Conservation (phyloP, 2,888 invertebrate species). For the Aleiodes alternator region DNA sequence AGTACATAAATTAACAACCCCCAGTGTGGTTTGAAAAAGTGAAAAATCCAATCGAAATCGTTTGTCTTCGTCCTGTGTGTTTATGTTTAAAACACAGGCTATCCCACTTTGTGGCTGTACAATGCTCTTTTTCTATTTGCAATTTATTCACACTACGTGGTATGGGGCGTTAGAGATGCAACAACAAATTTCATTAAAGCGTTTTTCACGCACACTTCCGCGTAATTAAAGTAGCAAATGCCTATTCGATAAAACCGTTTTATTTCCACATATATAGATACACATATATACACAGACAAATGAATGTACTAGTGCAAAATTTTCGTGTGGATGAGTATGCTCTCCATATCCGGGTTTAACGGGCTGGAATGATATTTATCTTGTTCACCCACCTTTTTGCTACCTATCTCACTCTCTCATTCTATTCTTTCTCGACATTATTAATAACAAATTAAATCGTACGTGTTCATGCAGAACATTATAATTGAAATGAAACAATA, state of each 20-base stretch:
- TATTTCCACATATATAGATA: neutral
- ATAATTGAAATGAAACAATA: conserved; percentile 16
- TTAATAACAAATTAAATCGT: conserved; percentile 1
- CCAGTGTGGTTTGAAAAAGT: conserved; percentile 38
- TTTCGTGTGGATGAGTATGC: conserved; percentile 5
- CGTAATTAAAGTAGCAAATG: conserved; percentile 59
- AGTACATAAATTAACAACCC: conserved; percentile 56
- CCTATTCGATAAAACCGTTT: conserved; percentile 44
- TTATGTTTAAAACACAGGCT: conserved; percentile 56
- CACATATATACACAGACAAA: no score
- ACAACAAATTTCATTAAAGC: conserved; percentile 55
- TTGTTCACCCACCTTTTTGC: neutral
- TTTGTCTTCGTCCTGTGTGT: conserved; percentile 56
- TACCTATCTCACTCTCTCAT: neutral
- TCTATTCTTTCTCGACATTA: neutral
- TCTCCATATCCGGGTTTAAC: neutral
- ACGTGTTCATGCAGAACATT: conserved; percentile 5
- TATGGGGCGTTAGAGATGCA: conserved; percentile 35
- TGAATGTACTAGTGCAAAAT: neutral
- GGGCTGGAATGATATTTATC: neutral
- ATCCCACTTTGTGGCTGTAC: conserved; percentile 46
- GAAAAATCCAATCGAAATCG: conserved; percentile 52
- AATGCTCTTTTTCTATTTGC: conserved; percentile 38
- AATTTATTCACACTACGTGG: conserved; percentile 54
- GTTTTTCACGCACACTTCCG: conserved; percentile 53